A percentile compares a stretch with the other conserved stretches of the same genome.
Conservation (phyloP, 2,797 vertebrate species). For the Danio tinwini region DNA sequence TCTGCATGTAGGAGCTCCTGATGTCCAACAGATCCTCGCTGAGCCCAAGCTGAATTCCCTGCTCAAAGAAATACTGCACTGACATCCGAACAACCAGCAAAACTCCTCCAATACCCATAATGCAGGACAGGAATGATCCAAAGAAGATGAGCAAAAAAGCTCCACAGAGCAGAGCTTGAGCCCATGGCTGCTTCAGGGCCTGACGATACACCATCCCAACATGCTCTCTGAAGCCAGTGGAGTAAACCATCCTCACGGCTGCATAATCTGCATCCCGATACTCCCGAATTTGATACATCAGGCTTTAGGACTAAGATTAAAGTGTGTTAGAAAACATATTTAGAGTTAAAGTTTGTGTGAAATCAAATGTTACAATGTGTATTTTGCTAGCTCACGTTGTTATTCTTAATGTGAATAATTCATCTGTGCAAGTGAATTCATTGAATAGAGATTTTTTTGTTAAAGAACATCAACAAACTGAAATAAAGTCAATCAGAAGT, state of each 20-base stretch:
- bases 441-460: no score
- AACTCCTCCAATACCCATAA: conserved; percentile 20
- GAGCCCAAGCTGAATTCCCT: conserved; percentile 52
- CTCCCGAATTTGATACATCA: conserved; percentile 44
- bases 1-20: conserved; percentile 62
- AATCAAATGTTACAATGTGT: no score
- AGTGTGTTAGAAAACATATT: conserved; percentile 15
- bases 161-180: conserved; percentile 38
- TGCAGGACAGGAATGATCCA: conserved; percentile 22
- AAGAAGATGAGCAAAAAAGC: conserved; percentile 35
- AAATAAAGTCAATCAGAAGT: no score
- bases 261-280: conserved; percentile 57
- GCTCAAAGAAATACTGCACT: conserved; percentile 41
- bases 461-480: no score
- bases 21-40: conserved; percentile 68
- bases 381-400: no score
- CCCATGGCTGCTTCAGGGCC: conserved; percentile 50
- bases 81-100: conserved; percentile 28
- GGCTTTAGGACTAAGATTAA: conserved; percentile 16
- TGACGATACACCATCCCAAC: conserved; percentile 50
- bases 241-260: conserved; percentile 52
- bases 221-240: conserved; percentile 54
- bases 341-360: no score
- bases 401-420: no score
- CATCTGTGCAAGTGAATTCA: no score